These are phyloP conservation scores for Sebastes diploproa DNA, from an alignment of 2,797 vertebrate genomes.

Conservation along the genomic window DNA sequence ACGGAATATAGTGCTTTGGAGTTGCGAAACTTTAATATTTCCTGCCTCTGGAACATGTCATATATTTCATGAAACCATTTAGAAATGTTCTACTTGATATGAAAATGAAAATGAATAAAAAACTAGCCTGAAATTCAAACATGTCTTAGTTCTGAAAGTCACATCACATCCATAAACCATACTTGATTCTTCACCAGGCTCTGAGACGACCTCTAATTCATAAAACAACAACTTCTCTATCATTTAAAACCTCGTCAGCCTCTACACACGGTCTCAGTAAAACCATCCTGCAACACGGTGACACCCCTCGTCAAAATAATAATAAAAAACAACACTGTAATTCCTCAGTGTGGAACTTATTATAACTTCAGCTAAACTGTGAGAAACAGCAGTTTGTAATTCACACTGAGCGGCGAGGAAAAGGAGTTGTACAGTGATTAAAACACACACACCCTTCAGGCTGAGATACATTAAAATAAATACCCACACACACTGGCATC, in stretches of 20 bases:
- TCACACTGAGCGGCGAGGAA: background rate
- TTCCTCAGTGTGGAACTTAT: background rate
- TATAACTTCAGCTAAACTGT: background rate
- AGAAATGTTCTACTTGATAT: too few species aligned
- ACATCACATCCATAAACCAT: background rate
- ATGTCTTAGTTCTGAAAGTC: background rate
- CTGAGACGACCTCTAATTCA: background rate
- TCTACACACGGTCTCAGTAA: background rate
- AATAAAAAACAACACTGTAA: background rate
- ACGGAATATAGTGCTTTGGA: too few species aligned
- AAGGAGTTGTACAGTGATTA: constrained; percentile 36
- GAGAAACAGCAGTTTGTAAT: constrained; percentile 27
- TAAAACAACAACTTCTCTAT: background rate
- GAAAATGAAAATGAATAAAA: background rate
- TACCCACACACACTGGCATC: background rate
- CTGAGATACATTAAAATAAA: background rate
- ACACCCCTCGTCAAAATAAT: background rate
- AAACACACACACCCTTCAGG: constrained; percentile 39
- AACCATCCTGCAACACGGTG: background rate
- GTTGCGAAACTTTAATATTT: background rate
- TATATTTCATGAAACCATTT: background rate
- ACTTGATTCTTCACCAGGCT: background rate
- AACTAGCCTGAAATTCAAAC: background rate
- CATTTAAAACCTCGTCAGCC: background rate
- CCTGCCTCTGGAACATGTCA: fast-evolving